Percentiles rank a stretch among this genome's conserved stretches.
phyloP scores from a whole-genome alignment of 2,888 invertebrate species.

The Conomelus anceps region DNA sequence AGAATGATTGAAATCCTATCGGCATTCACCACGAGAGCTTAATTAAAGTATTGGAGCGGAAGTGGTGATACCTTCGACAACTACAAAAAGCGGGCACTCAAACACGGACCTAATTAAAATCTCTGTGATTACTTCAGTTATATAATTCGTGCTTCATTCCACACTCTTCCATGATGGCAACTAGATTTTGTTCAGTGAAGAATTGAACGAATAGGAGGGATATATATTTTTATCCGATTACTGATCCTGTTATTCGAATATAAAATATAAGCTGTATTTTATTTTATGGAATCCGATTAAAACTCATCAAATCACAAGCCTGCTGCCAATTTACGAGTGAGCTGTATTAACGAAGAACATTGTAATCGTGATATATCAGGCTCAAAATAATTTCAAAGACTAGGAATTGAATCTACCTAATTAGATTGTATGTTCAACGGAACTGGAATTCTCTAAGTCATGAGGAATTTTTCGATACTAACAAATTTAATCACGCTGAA shows the following conservation, averaged over 20 bases:
- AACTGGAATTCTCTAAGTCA: too few species aligned
- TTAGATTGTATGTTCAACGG: too few species aligned
- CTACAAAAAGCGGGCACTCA: background rate
- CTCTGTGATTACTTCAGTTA: background rate
- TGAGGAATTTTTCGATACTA: too few species aligned
- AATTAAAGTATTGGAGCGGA: background rate
- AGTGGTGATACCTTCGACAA: background rate
- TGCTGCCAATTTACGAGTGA: background rate
- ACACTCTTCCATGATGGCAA: background rate
- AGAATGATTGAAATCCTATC: background rate
- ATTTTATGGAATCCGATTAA: background rate
- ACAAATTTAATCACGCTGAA: too few species aligned
- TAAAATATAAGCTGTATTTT: background rate
- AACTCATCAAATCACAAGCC: background rate
- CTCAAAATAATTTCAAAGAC: too few species aligned
- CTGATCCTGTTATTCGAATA: background rate
- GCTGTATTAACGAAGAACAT: background rate
- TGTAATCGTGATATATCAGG: background rate
- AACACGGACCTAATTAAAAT: background rate
- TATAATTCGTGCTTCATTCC: background rate
- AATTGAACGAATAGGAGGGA: background rate
- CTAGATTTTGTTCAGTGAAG: background rate
- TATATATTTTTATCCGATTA: background rate
- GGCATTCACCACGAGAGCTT: background rate
- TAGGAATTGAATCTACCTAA: too few species aligned